Evolutionary conservation across 1,140 invertebrate species (phyloP).

Genomic region (Lerema accius): DNA sequence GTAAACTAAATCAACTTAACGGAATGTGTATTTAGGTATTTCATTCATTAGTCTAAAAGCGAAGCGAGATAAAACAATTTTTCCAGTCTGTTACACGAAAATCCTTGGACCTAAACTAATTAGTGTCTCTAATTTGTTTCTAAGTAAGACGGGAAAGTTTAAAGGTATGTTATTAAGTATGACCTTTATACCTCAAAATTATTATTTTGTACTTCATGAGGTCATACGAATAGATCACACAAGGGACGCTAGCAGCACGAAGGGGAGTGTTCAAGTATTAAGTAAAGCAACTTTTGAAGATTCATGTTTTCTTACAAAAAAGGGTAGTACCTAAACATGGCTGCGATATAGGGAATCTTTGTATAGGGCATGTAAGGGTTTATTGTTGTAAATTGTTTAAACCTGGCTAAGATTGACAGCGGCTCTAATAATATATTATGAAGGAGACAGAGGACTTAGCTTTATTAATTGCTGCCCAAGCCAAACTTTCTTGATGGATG

Average conservation of each 20-base stretch:
- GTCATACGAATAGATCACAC: no score
- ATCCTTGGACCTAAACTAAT: slow-evolving; percentile 1
- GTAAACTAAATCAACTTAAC: slow-evolving; percentile 4
- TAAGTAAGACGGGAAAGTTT: neutral
- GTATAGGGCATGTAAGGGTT: no score
- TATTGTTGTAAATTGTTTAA: neutral
- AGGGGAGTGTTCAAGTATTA: no score
- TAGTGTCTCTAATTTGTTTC: slow-evolving; percentile 5
- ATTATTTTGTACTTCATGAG: neutral
- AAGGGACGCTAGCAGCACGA: no score
- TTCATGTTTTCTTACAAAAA: no score
- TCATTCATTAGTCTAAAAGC: neutral
- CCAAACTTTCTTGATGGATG: slow-evolving; percentile 6
- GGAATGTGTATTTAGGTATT: neutral
- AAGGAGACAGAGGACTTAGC: slow-evolving; percentile 14
- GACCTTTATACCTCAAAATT: neutral
- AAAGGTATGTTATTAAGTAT: neutral
- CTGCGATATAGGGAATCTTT: no score
- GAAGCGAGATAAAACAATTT: neutral
- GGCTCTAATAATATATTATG: slow-evolving; percentile 8
- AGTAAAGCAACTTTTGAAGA: no score
- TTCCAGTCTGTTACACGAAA: neutral
- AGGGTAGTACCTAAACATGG: no score
- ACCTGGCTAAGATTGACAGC: neutral
- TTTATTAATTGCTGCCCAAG: slow-evolving; percentile 15